Base-by-base conservation (phyloP, 2,113 vertebrate genomes). In the Megaceryle torquata region DNA sequence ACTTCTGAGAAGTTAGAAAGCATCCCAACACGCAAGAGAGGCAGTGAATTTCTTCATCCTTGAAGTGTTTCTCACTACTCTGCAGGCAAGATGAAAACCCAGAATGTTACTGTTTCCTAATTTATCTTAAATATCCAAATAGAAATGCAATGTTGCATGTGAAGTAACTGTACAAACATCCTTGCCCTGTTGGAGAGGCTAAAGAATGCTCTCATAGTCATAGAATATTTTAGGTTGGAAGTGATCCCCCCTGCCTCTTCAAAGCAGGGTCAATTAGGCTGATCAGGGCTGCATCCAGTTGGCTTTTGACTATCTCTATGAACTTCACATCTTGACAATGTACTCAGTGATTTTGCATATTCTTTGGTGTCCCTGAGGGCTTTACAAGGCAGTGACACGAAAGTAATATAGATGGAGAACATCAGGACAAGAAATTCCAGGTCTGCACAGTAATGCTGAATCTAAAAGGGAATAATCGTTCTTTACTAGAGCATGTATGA, bases 401-500 rank as follows among this genome's bases (percentile, higher is more conserved):
- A 87, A 50, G 25, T 80, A 87, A 60, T 57, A 16, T 15, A 68
- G 71, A 72, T n/a, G 31, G 43, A 80, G 64, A 79, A 94, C 41
- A 65, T 75, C 57, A 61, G 29, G 71, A 61, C 31, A 51, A 69
- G 29, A 29, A 68, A 29, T 79, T 89, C 16, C 51, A 77, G 33
- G 15, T 63, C 44, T 82, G 10, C 3, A 37, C 37, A 6, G 8
- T 54, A 89, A 67, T 43, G 19, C n/a, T 78, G 33, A 61, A 24
- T 65, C 31, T 82, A 44, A 83, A 95, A 68, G n/a, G 61, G 39
- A 72, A 63, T 59, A 46, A 74, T 39, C 1, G 5, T 67, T 86
- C 74, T 93, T 90, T 83, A 29, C 26, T 20, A 64, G 39, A 77
- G 60, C n/a, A 91, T 63, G 6, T 91, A 26, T 75, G 88, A 54